phyloP scores from a whole-genome alignment of 2,113 vertebrate genomes.

The Callipepla californica region DNA sequence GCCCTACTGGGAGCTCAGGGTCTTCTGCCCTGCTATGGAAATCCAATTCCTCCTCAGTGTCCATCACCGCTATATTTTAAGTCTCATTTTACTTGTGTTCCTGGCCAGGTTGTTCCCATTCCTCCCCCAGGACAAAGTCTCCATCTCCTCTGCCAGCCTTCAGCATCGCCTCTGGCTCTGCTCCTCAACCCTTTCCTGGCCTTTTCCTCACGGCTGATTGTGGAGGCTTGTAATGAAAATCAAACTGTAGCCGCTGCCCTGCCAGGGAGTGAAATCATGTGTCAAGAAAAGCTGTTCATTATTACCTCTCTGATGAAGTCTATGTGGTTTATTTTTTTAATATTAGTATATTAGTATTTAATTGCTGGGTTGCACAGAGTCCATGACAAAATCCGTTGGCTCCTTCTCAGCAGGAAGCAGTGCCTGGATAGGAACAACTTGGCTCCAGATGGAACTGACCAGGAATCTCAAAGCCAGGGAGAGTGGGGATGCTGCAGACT shows the following conservation, averaged over 20 bases:
- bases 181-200: background rate
- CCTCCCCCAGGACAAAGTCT: background rate
- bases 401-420: background rate
- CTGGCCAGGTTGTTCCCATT: background rate
- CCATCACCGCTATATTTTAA: background rate
- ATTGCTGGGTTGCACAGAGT: background rate
- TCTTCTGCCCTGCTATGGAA: fast-evolving
- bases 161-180: background rate
- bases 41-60: no score
- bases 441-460: background rate
- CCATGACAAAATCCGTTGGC: background rate
- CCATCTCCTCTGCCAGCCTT: background rate
- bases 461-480: background rate
- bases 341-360: background rate
- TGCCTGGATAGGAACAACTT: background rate
- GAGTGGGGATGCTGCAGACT: fast-evolving
- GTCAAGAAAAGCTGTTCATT: background rate
- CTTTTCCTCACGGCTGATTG: background rate
- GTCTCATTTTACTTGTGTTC: background rate
- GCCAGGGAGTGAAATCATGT: background rate
- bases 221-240: fast-evolving
- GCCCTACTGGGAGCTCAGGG: fast-evolving
- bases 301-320: background rate
- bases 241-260: fast-evolving
- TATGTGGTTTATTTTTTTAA: background rate